phyloP scores from a whole-genome alignment of 2,797 vertebrate species.

The Remorina albescens region DNA sequence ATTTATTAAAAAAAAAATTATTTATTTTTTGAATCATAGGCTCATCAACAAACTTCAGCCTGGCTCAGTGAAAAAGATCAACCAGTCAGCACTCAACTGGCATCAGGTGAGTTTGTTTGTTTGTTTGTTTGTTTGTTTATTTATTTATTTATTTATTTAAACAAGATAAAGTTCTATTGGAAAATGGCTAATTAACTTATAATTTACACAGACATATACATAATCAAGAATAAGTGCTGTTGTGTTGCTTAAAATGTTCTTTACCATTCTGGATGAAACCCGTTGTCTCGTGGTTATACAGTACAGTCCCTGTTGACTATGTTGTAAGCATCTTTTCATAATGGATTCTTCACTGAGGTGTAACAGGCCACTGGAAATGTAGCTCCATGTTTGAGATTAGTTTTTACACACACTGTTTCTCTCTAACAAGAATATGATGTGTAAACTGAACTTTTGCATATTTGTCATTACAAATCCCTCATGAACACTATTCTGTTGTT shows the following conservation, averaged over 20 bases:
- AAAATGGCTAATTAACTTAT: not conserved
- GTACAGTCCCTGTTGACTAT: not conserved
- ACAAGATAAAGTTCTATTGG: not conserved
- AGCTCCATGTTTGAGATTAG: not conserved
- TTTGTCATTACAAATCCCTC: not conserved
- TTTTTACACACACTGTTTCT: not conserved
- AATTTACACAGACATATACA: not conserved
- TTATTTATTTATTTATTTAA: not conserved
- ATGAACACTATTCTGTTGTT: conserved; percentile 8
- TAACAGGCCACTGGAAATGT: not conserved
- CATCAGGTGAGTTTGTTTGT: conserved; percentile 93
- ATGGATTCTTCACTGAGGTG: conserved; percentile 6
- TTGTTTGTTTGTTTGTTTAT: no score
- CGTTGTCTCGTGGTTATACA: conserved; percentile 8
- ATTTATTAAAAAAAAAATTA: no score
- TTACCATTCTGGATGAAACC: no score
- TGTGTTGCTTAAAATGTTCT: conserved; percentile 1
- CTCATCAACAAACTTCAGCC: conserved; percentile 93
- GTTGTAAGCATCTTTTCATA: conserved; percentile 2
- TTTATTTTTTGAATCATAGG: no score
- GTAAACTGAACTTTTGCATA: not conserved
- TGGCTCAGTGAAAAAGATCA: conserved; percentile 90
- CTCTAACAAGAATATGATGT: no score
- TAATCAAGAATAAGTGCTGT: not conserved
- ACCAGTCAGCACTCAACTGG: conserved; percentile 91